Base-by-base conservation (phyloP, 2,113 vertebrate genomes). In the Zapus hudsonius region DNA sequence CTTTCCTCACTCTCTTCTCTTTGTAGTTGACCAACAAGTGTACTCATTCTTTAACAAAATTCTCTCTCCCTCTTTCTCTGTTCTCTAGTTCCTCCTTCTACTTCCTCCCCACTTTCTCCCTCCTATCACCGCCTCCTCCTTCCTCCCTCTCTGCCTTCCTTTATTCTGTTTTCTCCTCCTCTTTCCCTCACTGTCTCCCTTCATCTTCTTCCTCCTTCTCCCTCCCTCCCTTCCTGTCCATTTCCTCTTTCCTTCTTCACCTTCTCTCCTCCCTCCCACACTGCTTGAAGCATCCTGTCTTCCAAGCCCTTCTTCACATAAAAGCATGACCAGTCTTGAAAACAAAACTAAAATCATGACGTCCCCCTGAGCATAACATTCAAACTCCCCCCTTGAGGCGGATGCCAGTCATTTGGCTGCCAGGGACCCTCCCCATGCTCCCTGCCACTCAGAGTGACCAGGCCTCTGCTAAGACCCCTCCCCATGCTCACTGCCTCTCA, bases 241-340 rank as follows among this genome's bases (percentile, higher is more conserved):
- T 47, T 12, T 8, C 47, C 47, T 47, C 47, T 12, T 47, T 12
- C 47, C 12, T 12, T 12, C 47, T 47, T 47, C 3, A 59, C 5
- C n/a, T 4, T 2, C 5, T 3, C 2, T 19, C 17, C 0, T n/a
- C 23, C 59, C 23, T 23, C 23, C 59, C 47, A 47, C 47, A 7
- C 12, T 47, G 47, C 12, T 47, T 47, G 47, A 47, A 47, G 47
- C 55, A 63, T 16, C 5, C 23, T 13, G 2, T 6, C 31, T 40
- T 76, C 63, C 7, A 82, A 33, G 31, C 29, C 11, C 33, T 79
- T 84, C 38, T 55, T 9, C 29, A 81, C 0, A 19, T 3, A 59
- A 40, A 13, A 79, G 13, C 17, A 82, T 87, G 4, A 42, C 12
- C 11, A 66, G 22, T 66, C 67, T 79, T 79, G 76, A 36, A 78